Evolutionary conservation across 1,140 invertebrate species (phyloP).

Genomic region (Drosophila erecta): DNA sequence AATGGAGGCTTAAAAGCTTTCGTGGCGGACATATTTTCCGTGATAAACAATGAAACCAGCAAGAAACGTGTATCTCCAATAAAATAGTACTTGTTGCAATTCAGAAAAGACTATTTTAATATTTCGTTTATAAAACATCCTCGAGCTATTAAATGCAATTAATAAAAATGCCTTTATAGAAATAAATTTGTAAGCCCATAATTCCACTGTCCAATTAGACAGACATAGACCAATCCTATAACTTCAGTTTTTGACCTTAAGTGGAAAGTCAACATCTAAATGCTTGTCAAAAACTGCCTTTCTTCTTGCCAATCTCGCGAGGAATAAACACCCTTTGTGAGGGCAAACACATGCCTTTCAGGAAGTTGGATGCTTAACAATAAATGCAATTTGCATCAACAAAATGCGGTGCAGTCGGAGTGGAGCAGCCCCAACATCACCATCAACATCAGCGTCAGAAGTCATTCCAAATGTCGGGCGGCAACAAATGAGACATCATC

Average conservation of each 20-base stretch:
- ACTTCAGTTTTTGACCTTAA: background rate
- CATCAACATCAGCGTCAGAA: slow-evolving; percentile 27
- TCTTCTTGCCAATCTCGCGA: slow-evolving; percentile 1
- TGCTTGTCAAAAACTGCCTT: background rate
- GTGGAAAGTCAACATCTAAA: background rate
- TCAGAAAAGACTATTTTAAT: no score
- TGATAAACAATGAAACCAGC: no score
- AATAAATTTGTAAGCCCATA: no score
- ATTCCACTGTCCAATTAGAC: background rate
- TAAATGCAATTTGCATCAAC: slow-evolving; percentile 69
- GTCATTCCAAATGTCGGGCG: slow-evolving; percentile 48
- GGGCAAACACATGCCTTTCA: slow-evolving; percentile 18
- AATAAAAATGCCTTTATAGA: no score
- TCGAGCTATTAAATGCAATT: no score
- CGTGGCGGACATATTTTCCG: no score
- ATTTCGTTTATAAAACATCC: no score
- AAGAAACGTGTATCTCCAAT: no score
- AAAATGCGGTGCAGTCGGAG: slow-evolving; percentile 35
- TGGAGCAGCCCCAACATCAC: background rate
- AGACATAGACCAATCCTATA: background rate
- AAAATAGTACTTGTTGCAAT: no score
- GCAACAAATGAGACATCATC: slow-evolving; percentile 75
- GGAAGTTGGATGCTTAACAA: slow-evolving; percentile 48
- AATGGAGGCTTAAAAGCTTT: no score
- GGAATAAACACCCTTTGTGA: background rate